These are phyloP conservation scores for Drosophila tanythrix DNA, from an alignment of 2,888 invertebrate genomes.

Conservation along the genomic window DNA sequence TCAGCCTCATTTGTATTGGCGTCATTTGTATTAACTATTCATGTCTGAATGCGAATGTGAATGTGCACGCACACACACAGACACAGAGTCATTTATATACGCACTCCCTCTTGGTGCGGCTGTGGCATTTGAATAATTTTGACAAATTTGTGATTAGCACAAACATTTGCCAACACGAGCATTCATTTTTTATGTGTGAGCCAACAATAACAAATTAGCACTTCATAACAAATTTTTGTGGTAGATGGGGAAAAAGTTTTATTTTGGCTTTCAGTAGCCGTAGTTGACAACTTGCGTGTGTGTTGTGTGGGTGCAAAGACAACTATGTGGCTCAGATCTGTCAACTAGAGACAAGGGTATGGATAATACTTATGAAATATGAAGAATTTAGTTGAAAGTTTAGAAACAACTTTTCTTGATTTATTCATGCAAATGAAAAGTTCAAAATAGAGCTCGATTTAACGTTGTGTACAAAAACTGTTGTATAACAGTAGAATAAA, in stretches of 20 bases:
- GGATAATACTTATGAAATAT: neutral
- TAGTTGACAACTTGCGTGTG: conserved; percentile 9
- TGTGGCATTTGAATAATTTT: conserved; percentile 72
- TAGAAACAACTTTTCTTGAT: neutral
- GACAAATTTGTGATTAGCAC: conserved; percentile 76
- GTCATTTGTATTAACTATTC: conserved; percentile 73
- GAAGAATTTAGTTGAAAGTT: neutral
- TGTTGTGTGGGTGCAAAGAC: conserved; percentile 1
- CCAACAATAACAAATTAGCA: conserved; percentile 64
- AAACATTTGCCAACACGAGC: conserved; percentile 61
- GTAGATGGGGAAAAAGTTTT: conserved; percentile 39
- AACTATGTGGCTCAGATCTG: conserved; percentile 24
- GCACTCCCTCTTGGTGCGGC: conserved; percentile 10
- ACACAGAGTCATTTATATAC: neutral
- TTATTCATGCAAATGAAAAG: neutral
- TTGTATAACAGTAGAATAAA: neutral
- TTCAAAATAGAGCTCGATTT: neutral
- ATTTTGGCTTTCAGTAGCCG: conserved; percentile 7
- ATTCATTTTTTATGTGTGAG: conserved; percentile 56
- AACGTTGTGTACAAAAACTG: neutral
- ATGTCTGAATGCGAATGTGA: conserved; percentile 43
- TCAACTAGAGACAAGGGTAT: conserved; percentile 1
- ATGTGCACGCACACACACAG: conserved; percentile 19
- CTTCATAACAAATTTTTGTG: conserved; percentile 55
- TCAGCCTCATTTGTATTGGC: conserved; percentile 28